Base-by-base conservation (phyloP, 2,888 invertebrate species). In the Trissonchulus latispiculum region DNA sequence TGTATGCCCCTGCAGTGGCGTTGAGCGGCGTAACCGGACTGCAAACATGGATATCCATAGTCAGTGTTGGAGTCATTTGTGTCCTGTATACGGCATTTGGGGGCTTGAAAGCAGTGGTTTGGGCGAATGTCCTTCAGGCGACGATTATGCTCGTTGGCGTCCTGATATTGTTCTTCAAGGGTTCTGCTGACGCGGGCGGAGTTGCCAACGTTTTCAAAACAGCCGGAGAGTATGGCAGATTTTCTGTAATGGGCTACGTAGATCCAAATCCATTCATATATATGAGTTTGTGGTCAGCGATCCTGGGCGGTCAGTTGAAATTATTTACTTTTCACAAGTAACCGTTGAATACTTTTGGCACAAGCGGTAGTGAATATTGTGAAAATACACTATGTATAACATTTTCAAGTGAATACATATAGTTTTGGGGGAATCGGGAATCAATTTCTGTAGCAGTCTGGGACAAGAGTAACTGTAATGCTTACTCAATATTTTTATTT, bases 51-150 rank as follows among this genome's bases (percentile, higher is more conserved):
- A 29, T 28, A 15, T 69, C 28, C 33, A 36, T 68, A 32, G 36
- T 68, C 28, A 72, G 66, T 2, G 77, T 77, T 28, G 77, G 77
- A 36, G n/a, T 76, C 3, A 74, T 75, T 33, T 73, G 75, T 36
- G 78, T 77, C 3, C 31, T 78, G 31, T 77, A 77, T 72, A 77
- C 77, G 33, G 70, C 77, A 1, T 74, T 76, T 61, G 78, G 78
- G n/a, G 78, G 78, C 0, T 76, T 78, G 48, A 78, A 78, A 37
- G 78, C 78, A n/a, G 78, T 78, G 1, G 77, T 78, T 62, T 78
- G 78, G 78, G 73, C 76, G 1, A 76, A 77, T 70, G 71, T 67
- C 8, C 69, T 74, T 2, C 77, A 78, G 68, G 78, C 78, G 15
- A 66, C 72, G 1, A 78, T 78, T 64, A 73, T 78, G 62, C 75